phyloP scores from a whole-genome alignment of 2,797 vertebrate genomes.

The Notamacropus eugenii region DNA sequence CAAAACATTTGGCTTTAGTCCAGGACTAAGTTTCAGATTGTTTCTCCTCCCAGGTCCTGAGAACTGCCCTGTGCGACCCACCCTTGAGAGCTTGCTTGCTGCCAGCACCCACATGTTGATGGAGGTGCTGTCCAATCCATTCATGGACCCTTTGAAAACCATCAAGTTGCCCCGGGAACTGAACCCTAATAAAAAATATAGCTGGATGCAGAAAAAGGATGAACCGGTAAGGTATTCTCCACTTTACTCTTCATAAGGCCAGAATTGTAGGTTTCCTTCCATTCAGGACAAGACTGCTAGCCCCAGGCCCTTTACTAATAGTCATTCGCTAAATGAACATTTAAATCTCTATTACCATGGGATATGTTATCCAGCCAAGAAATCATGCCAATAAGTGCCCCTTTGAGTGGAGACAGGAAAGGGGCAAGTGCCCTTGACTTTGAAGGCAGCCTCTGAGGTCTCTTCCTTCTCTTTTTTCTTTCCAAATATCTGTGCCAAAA shows the following conservation, averaged over 20 bases:
- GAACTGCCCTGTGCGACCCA: conserved; percentile 83
- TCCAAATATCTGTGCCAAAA: conserved; percentile 67
- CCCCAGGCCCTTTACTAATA: neutral
- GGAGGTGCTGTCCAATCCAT: conserved; percentile 92
- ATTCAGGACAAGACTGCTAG: no score
- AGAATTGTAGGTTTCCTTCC: neutral
- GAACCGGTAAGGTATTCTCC: conserved; percentile 90
- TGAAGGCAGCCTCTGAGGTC: neutral
- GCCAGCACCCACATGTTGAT: conserved; percentile 95
- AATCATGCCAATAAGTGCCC: neutral
- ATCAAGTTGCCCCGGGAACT: conserved; percentile 93
- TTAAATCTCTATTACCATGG: neutral
- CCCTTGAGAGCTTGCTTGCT: conserved; percentile 92
- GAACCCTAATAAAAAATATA: conserved; percentile 96
- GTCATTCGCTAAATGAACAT: neutral
- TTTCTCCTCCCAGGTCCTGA: conserved; percentile 72
- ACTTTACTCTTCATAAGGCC: neutral
- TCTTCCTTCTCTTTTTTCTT: neutral
- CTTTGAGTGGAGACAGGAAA: neutral
- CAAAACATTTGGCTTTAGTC: neutral
- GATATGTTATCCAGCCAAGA: neutral
- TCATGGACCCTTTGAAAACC: conserved; percentile 88
- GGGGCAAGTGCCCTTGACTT: neutral
- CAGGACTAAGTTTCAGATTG: neutral
- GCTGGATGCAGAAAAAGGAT: conserved; percentile 98